Percentiles rank a stretch among this genome's conserved stretches.
These are phyloP conservation scores for Armadillidium nasatum DNA, from an alignment of 1,140 invertebrate species.

Conservation along the genomic window DNA sequence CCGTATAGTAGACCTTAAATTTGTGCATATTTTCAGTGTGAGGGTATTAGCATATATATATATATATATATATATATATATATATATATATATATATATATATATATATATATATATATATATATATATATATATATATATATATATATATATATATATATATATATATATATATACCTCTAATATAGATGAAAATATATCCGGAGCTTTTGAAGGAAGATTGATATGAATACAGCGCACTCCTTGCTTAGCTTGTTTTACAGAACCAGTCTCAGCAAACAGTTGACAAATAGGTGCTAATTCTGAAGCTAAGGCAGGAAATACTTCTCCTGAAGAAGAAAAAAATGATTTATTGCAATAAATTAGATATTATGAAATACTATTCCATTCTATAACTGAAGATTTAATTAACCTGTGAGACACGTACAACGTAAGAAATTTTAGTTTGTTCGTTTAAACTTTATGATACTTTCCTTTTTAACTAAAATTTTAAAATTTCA, in stretches of 20 bases:
- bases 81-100: not conserved
- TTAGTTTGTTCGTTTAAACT: too few species aligned
- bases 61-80: not conserved
- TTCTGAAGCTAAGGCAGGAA: conserved; percentile 20
- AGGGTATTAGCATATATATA: not conserved
- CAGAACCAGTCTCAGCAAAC: conserved; percentile 21
- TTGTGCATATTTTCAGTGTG: too few species aligned
- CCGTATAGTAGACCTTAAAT: too few species aligned
- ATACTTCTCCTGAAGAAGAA: conserved; percentile 10
- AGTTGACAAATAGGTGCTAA: conserved; percentile 19
- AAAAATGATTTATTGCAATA: too few species aligned
- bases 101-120: not conserved
- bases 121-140: too few species aligned
- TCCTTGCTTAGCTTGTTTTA: conserved; percentile 28
- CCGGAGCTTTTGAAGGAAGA: not conserved
- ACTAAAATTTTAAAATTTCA: too few species aligned
- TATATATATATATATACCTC: not conserved
- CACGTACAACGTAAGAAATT: too few species aligned
- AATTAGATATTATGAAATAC: too few species aligned
- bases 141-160: too few species aligned
- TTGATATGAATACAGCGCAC: conserved; percentile 27
- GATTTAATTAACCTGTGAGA: too few species aligned
- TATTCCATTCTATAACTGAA: too few species aligned
- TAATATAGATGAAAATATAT: conserved; percentile 1
- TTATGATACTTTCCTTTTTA: too few species aligned